A percentile compares a stretch with the other conserved stretches of the same genome.
These are phyloP conservation scores for Trimorus sp. DNA, from an alignment of 2,888 invertebrate genomes.

Conservation along the genomic window DNA sequence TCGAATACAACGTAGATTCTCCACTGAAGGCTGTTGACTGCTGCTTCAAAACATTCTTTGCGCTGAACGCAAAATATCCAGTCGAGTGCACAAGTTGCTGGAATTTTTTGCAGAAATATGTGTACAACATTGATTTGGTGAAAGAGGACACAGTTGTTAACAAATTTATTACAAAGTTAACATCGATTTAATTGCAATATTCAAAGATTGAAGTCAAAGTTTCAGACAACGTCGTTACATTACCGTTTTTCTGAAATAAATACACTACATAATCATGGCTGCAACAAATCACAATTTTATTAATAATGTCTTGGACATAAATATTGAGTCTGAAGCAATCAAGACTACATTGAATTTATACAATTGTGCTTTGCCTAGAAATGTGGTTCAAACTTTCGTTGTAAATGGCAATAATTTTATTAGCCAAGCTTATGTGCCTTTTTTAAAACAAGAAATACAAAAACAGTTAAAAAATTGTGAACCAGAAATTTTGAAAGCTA, in stretches of 20 bases:
- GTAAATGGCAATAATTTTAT: constrained; percentile 15
- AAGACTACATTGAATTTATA: constrained; percentile 29
- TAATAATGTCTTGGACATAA: not conserved
- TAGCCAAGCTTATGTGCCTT: constrained; percentile 12
- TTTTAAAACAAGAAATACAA: constrained; percentile 20
- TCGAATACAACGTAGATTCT: constrained; percentile 9
- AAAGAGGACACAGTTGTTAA: constrained; percentile 25
- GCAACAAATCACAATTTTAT: not conserved
- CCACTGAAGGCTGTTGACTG: constrained; percentile 35
- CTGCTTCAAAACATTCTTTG: constrained; percentile 23
- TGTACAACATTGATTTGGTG: constrained; percentile 8
- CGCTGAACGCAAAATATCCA: constrained; percentile 29
- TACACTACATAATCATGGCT: no score
- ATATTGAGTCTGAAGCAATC: constrained; percentile 17
- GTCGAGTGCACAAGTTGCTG: constrained; percentile 14
- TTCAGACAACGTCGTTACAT: no score
- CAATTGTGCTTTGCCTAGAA: constrained; percentile 13
- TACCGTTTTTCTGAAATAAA: no score
- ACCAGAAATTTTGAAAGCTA: constrained; percentile 2
- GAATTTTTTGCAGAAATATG: constrained; percentile 30
- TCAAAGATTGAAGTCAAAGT: no score
- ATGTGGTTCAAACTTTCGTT: constrained; percentile 21
- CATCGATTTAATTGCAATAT: not conserved
- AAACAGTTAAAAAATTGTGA: not conserved
- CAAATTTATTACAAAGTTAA: constrained; percentile 14